A percentile compares a stretch with the other conserved stretches of the same genome.
These are phyloP conservation scores for Idaea dimidiata DNA, from an alignment of 2,888 invertebrate genomes.

Conservation along the genomic window DNA sequence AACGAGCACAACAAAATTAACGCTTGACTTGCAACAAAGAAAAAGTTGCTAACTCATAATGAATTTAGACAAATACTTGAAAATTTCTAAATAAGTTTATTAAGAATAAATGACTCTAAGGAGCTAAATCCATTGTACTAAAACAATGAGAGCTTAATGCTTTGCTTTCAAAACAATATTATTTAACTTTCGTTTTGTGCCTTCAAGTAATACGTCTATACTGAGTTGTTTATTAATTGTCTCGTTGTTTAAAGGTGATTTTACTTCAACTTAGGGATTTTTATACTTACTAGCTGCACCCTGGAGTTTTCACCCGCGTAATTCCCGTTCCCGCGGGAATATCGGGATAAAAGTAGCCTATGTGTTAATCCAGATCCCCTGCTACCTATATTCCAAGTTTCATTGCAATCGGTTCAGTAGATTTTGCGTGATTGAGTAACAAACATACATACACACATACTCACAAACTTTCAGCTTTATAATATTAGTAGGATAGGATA, in stretches of 20 bases:
- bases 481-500: no score
- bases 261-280: no score
- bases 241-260: not conserved
- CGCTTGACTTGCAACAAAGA: not conserved
- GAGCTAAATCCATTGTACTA: conserved; percentile 5
- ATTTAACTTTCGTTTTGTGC: conserved; percentile 7
- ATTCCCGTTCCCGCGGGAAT: no score
- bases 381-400: no score
- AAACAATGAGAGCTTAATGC: conserved; percentile 8
- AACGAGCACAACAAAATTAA: not conserved
- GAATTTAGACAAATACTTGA: conserved; percentile 3
- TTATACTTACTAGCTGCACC: no score
- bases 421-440: no score
- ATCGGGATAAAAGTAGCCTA: no score
- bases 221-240: not conserved
- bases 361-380: no score
- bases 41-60: not conserved
- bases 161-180: conserved; percentile 7
- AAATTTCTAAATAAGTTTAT: not conserved
- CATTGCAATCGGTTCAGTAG: no score
- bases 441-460: no score
- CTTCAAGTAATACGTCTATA: not conserved
- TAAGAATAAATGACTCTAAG: conserved; percentile 8
- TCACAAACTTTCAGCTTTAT: no score
- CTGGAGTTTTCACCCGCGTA: no score